phyloP scores from a whole-genome alignment of 2,888 invertebrate species.

The Lottia gigantea region DNA sequence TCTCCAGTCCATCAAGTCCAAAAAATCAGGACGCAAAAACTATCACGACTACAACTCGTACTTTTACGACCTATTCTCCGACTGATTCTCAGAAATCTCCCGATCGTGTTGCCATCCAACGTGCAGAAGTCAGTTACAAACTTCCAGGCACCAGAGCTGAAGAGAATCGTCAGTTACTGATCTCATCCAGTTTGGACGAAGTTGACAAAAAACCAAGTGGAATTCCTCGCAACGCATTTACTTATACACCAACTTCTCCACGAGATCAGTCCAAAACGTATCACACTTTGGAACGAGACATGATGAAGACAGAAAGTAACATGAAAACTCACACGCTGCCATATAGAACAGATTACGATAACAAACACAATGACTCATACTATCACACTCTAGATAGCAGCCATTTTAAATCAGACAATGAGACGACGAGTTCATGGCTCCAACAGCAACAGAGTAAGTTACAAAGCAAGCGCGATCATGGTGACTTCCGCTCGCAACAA shows the following conservation, averaged over 20 bases:
- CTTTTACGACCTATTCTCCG: slow-evolving; percentile 42
- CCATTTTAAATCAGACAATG: slow-evolving; percentile 38
- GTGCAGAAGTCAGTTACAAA: slow-evolving; percentile 56
- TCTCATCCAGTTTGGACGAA: slow-evolving; percentile 44
- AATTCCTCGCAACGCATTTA: slow-evolving; percentile 53
- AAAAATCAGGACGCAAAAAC: slow-evolving; percentile 34
- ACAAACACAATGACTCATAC: slow-evolving; percentile 37
- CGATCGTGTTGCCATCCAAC: slow-evolving; percentile 50
- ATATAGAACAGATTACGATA: slow-evolving; percentile 59
- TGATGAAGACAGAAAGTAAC: slow-evolving; percentile 21
- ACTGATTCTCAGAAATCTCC: slow-evolving; percentile 46
- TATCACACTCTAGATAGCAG: slow-evolving; percentile 48
- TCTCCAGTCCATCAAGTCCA: slow-evolving; percentile 42
- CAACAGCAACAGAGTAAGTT: slow-evolving; percentile 65
- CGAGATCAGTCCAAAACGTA: slow-evolving; percentile 24
- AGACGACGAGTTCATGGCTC: slow-evolving; percentile 56
- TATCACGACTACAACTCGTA: slow-evolving; percentile 42
- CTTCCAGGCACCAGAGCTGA: slow-evolving; percentile 44
- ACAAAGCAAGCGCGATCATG: slow-evolving; percentile 46
- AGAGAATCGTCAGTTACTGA: slow-evolving; percentile 51
- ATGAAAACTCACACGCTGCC: slow-evolving; percentile 44
- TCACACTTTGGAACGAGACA: slow-evolving; percentile 28
- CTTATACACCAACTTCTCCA: slow-evolving; percentile 50
- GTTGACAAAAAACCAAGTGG: slow-evolving; percentile 39
- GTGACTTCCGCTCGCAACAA: slow-evolving; percentile 48